Conservation (phyloP, 1,140 invertebrate genomes). For the Drosophila parabipectinata region DNA sequence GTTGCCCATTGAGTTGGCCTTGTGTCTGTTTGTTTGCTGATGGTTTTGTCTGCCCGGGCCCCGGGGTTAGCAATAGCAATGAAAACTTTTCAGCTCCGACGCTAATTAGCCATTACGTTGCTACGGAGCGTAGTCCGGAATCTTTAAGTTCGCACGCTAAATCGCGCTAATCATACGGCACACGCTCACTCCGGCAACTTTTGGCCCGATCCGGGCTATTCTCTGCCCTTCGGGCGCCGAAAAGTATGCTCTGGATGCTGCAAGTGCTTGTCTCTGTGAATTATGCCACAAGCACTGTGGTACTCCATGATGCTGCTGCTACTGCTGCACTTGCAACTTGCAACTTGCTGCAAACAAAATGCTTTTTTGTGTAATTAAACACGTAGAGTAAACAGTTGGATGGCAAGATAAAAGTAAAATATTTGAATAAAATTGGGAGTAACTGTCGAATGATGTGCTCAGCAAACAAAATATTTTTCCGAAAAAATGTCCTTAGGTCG, state of each 20-base stretch:
- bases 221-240: conserved; percentile 8
- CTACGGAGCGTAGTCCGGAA: conserved; percentile 33
- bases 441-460: neutral
- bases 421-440: neutral
- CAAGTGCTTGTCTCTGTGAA: conserved; percentile 66
- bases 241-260: conserved; percentile 54
- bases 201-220: neutral
- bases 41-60: conserved; percentile 16
- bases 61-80: conserved; percentile 68
- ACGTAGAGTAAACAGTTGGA: neutral
- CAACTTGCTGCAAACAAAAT: neutral
- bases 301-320: neutral
- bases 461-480: neutral
- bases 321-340: neutral
- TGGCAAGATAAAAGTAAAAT: neutral
- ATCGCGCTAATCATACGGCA: conserved; percentile 71
- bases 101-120: conserved; percentile 74
- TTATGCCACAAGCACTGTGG: conserved; percentile 53
- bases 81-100: conserved; percentile 59
- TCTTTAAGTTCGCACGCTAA: conserved; percentile 54
- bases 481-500: neutral
- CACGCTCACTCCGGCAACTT: conserved; percentile 10
- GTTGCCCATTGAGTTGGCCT: conserved; percentile 67
- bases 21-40: conserved; percentile 39
- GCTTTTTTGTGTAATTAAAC: conserved; percentile 1